Percentiles rank a stretch among this genome's conserved stretches.
phyloP scores from a whole-genome alignment of 30 jellyfish, hydroid and myxozoan genomes.

The Chrysaora quinquecirrha region DNA sequence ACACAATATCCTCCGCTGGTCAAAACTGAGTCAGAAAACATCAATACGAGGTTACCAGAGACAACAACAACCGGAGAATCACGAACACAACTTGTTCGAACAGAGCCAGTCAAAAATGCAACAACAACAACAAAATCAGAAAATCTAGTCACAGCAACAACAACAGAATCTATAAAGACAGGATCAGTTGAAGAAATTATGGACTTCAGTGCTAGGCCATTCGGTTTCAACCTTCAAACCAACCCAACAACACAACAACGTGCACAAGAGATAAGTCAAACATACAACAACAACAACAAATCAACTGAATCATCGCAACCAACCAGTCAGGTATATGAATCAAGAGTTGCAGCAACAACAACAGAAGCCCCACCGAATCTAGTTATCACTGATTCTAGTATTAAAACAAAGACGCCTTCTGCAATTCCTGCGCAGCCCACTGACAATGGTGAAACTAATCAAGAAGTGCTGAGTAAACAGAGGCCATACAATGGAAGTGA shows the following conservation, averaged over 20 bases:
- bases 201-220: slow-evolving; percentile 77
- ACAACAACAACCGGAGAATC: slow-evolving; percentile 28
- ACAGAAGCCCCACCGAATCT: not conserved
- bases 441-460: not conserved
- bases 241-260: not conserved
- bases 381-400: slow-evolving; percentile 25
- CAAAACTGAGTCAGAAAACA: slow-evolving; percentile 5
- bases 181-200: slow-evolving; percentile 9
- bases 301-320: not conserved
- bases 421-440: slow-evolving; percentile 35
- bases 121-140: not conserved
- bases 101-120: not conserved
- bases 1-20: slow-evolving; percentile 1
- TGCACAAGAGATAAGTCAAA: not conserved
- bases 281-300: not conserved
- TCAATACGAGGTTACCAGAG: slow-evolving; percentile 15
- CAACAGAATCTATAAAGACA: not conserved
- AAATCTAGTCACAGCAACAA: not conserved
- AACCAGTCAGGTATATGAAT: not conserved
- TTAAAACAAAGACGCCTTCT: slow-evolving; percentile 6
- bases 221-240: slow-evolving; percentile 60
- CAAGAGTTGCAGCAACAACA: not conserved
- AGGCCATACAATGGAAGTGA: slow-evolving; percentile 50
- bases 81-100: slow-evolving; percentile 38
- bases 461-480: slow-evolving; percentile 44